Evolutionary conservation across 2,113 vertebrate genomes (phyloP).

Genomic region (Heterotilapia buettikoferi): DNA sequence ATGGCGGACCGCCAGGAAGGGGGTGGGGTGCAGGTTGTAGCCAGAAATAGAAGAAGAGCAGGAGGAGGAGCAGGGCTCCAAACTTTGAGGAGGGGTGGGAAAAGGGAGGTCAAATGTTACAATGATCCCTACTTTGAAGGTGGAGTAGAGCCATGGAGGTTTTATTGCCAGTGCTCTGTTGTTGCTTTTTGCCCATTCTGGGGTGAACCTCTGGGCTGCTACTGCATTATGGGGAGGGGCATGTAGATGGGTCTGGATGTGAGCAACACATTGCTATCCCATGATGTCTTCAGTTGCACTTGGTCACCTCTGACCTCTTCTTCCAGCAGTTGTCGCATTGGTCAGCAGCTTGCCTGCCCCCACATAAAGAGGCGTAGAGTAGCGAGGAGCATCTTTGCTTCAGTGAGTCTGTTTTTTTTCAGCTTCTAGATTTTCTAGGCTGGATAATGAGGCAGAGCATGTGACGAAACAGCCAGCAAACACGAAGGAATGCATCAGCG

Average conservation of each 20-base stretch:
- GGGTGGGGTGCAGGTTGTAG: constrained; percentile 24
- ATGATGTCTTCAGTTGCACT: constrained; percentile 45
- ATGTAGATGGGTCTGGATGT: constrained; percentile 6
- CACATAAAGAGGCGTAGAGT: neutral
- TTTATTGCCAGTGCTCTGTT: constrained; percentile 53
- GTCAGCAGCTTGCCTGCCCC: neutral
- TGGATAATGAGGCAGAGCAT: constrained; percentile 14
- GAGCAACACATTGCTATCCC: constrained; percentile 32
- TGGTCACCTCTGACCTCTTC: constrained; percentile 42
- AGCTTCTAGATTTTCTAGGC: neutral
- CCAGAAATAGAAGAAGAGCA: constrained; percentile 21
- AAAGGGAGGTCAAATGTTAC: constrained; percentile 52
- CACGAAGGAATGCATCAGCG: constrained; percentile 41
- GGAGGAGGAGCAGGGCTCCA: neutral
- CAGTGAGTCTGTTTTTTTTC: neutral
- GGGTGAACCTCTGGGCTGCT: constrained; percentile 1
- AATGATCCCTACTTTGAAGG: constrained; percentile 50
- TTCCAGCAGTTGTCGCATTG: constrained; percentile 6
- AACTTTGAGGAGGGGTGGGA: neutral
- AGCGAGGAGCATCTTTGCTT: neutral
- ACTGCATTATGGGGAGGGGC: neutral
- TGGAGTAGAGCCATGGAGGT: constrained; percentile 28
- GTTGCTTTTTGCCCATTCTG: constrained; percentile 41
- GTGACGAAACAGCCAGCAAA: constrained; percentile 25
- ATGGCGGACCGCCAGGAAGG: constrained; percentile 24